These are phyloP conservation scores for Hafferia zeledoni DNA, from an alignment of 2,797 vertebrate species.

Conservation along the genomic window DNA sequence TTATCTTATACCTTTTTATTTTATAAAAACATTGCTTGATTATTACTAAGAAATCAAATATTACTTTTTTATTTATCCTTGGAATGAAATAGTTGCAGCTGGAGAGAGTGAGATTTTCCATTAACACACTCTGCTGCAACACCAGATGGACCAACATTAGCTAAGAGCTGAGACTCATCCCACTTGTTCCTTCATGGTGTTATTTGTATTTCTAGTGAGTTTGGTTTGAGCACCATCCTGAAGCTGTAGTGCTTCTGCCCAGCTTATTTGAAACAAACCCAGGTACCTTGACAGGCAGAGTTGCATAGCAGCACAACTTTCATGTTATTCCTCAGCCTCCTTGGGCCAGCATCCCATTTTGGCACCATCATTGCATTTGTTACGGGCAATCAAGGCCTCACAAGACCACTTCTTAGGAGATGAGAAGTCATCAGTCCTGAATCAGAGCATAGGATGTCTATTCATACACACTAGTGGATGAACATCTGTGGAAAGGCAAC, in stretches of 20 bases:
- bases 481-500: background rate
- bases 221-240: background rate
- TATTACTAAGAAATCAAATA: background rate
- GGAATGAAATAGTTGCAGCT: background rate
- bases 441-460: fast-evolving
- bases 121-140: background rate
- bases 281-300: background rate
- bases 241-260: background rate
- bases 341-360: background rate
- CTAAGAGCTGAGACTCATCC: background rate
- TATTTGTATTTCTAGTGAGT: background rate
- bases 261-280: background rate
- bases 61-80: background rate
- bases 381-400: background rate
- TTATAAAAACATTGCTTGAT: background rate
- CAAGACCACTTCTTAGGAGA: background rate
- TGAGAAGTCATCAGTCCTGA: background rate
- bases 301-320: background rate
- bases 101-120: background rate
- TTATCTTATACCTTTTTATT: background rate
- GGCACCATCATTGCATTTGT: background rate
- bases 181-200: background rate
- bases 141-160: background rate
- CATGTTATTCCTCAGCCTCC: background rate
- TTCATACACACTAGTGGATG: background rate